phyloP scores from a whole-genome alignment of 1,140 invertebrate species.

The Halyomorpha halys region DNA sequence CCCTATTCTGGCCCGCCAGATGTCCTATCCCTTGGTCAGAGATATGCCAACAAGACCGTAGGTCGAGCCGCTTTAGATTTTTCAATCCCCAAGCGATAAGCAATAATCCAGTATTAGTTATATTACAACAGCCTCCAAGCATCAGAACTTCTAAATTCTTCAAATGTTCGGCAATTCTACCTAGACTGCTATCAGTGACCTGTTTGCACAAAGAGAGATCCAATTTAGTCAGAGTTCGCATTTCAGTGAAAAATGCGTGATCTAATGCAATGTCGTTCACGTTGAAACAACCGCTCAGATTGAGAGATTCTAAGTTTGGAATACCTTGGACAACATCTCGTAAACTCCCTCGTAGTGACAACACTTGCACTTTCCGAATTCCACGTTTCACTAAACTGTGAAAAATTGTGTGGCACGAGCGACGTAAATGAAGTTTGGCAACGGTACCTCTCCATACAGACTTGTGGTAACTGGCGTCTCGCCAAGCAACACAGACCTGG shows the following conservation, averaged over 20 bases:
- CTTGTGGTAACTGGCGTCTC: constrained; percentile 82
- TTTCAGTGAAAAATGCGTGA: constrained; percentile 64
- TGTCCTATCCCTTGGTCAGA: constrained; percentile 81
- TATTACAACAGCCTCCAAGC: constrained; percentile 79
- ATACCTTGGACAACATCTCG: constrained; percentile 77
- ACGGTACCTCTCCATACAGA: constrained; percentile 88
- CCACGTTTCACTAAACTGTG: constrained; percentile 74
- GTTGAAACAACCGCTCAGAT: constrained; percentile 86
- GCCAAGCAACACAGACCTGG: constrained; percentile 80
- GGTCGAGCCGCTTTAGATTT: constrained; percentile 69
- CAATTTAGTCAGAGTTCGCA: constrained; percentile 61
- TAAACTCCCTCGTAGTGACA: constrained; percentile 72
- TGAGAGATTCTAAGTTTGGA: constrained; percentile 75
- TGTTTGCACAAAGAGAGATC: constrained; percentile 91
- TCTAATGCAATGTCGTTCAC: constrained; percentile 71
- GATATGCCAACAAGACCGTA: constrained; percentile 84
- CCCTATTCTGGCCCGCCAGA: constrained; percentile 60
- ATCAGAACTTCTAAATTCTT: constrained; percentile 79
- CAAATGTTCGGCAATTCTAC: constrained; percentile 71
- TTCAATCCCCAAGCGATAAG: constrained; percentile 76
- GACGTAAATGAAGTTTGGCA: constrained; percentile 75
- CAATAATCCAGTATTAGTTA: constrained; percentile 76
- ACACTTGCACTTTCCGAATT: constrained; percentile 77
- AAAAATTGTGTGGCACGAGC: constrained; percentile 72
- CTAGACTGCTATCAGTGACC: constrained; percentile 75